Base-by-base conservation (phyloP, 2,888 invertebrate genomes). In the Melinaea menophilus region DNA sequence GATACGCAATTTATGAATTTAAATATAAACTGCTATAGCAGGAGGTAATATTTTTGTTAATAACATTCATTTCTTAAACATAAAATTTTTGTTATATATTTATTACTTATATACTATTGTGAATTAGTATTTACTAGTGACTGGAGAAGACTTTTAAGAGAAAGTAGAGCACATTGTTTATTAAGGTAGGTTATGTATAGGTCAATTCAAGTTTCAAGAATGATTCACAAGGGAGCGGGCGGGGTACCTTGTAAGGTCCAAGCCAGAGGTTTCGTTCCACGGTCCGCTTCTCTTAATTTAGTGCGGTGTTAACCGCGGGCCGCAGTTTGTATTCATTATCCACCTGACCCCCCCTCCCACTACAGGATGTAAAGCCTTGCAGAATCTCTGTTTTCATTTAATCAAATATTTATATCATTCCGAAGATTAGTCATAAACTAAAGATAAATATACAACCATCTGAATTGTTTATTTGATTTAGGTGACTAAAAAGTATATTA, bases 251-350 rank as follows among this genome's bases (percentile, higher is more conserved):
- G 70, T 68, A 51, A 51, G 51, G 70, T 68, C 72, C 69, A 64
- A 69, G 71, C 70, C 68, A 69, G 78, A 75, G 81, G 82, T 82
- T 82, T 79, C 79, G 81, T 81, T 78, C 79, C 80, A 79, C 76
- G 81, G 72, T 79, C 78, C 77, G 80, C 76, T 76, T 79, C 75
- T 79, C 83, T 82, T 88, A 85, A 89, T 88, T 88, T 88, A 88
- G 82, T 82, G 78, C 81, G 78, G 82, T 77, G 82, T 81, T 85
- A 84, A 84, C 84, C 84, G 80, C 83, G 80, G 79, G 75, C 84
- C 86, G 85, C 88, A 86, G 84, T 88, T 89, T 87, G 85, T 90
- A 86, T 89, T 88, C 86, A 90, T 89, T 87, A 88, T 83, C 81
- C 77, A 84, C 86, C 85, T 86, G 82, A 81, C 79, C 73, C 72